These are phyloP conservation scores for Trissoscelio sp. DNA, from an alignment of 2,888 invertebrate species.

Conservation along the genomic window DNA sequence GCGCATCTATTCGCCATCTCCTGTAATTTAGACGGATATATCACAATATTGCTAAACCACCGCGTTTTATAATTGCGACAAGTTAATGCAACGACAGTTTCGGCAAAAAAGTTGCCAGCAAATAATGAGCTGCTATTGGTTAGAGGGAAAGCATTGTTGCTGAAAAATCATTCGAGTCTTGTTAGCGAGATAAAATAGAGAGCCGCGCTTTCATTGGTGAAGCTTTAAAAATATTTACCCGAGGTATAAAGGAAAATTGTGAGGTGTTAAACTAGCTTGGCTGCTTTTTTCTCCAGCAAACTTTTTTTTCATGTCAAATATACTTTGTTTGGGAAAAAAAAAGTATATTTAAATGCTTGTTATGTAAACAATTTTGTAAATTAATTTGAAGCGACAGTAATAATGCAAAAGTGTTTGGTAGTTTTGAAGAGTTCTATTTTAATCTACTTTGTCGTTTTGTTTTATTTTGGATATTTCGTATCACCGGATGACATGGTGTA, in stretches of 20 bases:
- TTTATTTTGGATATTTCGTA: no score
- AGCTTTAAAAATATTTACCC: constrained; percentile 19
- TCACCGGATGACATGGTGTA: no score
- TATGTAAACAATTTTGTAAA: no score
- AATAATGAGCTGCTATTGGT: constrained; percentile 11
- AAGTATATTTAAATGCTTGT: no score
- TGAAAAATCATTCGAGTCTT: constrained; percentile 5
- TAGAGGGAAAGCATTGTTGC: constrained; percentile 6
- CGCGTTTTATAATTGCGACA: constrained; percentile 7
- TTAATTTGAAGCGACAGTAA: no score
- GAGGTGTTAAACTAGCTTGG: constrained; percentile 1
- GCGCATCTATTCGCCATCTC: constrained; percentile 33
- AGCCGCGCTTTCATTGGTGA: not conserved
- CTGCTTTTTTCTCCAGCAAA: not conserved
- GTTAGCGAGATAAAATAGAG: constrained; percentile 13
- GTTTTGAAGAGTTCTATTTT: no score
- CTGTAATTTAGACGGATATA: constrained; percentile 43
- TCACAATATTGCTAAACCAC: constrained; percentile 35
- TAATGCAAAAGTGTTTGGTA: no score
- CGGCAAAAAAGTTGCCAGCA: not conserved
- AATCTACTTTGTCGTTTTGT: no score
- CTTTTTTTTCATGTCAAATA: not conserved
- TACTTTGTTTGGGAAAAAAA: no score
- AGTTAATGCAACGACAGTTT: constrained; percentile 13
- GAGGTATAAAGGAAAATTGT: constrained; percentile 6